Evolutionary conservation across 2,113 vertebrate species (phyloP), one percentile per base, ranked within the genome.

Genomic region (Benitochromis conjunctus): DNA sequence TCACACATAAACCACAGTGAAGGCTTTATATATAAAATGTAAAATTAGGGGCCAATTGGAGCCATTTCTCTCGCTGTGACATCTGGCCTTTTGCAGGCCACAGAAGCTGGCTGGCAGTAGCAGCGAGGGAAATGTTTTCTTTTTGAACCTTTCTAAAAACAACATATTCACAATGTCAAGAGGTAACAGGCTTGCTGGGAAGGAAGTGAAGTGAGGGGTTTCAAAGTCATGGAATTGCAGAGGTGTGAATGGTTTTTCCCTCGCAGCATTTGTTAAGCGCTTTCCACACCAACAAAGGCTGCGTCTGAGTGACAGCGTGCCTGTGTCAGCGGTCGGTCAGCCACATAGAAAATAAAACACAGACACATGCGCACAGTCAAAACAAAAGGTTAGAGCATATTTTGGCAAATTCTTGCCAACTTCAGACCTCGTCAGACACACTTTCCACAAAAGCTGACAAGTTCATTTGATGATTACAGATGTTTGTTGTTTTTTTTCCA

Each of bases 1-100:
- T 89, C 71, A 66, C 29, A 84, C 86, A 88, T 48, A 81, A 88
- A 92, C 94, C 89, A 90, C 91, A 92, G 83, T 12, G 57, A 46
- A 87, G 84, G 79, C 82, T 90, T 88, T 88, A 80, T 83, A 78
- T 84, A 85, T 89, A 86, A 88, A 87, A 90, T 48, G 81, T 88
- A 54, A 86, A 90, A 89, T 86, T 29, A 53, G 83, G 71, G 81
- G 55, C 74, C 38, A 21, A 26, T 79, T 54, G 86, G 86, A 91
- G 54, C 31, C 64, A 21, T 82, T 88, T 82, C 76, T 71, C 76
- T 84, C 38, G 31, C 74, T 9, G 84, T n/a, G 62, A 86, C 78
- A 9, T 29, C 51, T 31, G 80, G 80, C 60, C 78, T 78, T 87
- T 51, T 24, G 55, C 56, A 60, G 71, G 76, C 81, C 82, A 41